Conservation (phyloP, 2,797 vertebrate species). For the Ptychobarbus kaznakovi region DNA sequence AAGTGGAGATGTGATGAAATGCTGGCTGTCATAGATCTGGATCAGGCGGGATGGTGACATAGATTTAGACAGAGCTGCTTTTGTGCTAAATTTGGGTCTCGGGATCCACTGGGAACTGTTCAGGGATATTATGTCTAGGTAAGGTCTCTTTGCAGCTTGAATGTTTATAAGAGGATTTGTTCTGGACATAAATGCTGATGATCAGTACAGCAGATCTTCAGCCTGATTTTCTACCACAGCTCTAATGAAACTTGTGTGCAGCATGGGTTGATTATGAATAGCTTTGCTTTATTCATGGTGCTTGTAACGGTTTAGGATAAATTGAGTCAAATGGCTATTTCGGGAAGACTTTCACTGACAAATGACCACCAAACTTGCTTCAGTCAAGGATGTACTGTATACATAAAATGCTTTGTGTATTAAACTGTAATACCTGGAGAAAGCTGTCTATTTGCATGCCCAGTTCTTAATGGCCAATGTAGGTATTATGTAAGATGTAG, state of each 20-base stretch:
- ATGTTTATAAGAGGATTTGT: slow-evolving; percentile 40
- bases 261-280: neutral
- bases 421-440: slow-evolving; percentile 8
- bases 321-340: neutral
- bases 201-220: slow-evolving; percentile 36
- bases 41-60: slow-evolving; percentile 27
- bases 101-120: slow-evolving; percentile 39
- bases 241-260: neutral
- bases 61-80: slow-evolving; percentile 47
- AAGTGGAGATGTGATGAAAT: slow-evolving; percentile 28
- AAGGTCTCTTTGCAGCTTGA: slow-evolving; percentile 7
- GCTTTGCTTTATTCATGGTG: neutral
- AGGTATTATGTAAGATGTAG: neutral
- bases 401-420: slow-evolving; percentile 4
- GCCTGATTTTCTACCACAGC: slow-evolving; percentile 1
- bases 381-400: neutral
- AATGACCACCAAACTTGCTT: slow-evolving; percentile 8
- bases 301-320: neutral
- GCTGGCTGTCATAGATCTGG: slow-evolving; percentile 43
- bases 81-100: slow-evolving; percentile 51
- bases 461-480: neutral
- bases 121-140: slow-evolving; percentile 35
- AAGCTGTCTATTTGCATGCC: neutral
- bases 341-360: neutral
- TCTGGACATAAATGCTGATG: slow-evolving; percentile 32